phyloP scores from a whole-genome alignment of 2,797 vertebrate genomes.

The Sebastiscus albofasciatus region DNA sequence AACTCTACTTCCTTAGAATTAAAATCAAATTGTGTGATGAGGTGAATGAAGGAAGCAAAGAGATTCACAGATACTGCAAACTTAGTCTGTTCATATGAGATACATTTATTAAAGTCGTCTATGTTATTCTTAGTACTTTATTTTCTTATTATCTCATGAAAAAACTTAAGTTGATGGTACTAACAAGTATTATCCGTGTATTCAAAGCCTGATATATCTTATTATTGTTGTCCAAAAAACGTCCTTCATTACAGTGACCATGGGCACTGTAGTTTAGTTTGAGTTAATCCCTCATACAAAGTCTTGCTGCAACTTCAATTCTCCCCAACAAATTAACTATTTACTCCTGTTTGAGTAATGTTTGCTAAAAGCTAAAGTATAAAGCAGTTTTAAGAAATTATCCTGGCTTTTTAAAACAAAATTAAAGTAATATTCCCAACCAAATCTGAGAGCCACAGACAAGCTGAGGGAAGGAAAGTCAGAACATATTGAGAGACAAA shows the following conservation, averaged over 20 bases:
- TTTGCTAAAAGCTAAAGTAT: neutral
- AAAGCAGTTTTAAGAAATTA: neutral
- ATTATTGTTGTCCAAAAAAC: neutral
- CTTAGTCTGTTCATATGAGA: no score
- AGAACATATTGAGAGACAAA: neutral
- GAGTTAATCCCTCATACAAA: neutral
- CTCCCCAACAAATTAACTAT: neutral
- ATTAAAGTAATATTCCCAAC: neutral
- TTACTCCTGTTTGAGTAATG: neutral
- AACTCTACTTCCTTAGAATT: neutral
- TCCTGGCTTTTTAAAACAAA: neutral
- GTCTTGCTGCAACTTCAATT: neutral
- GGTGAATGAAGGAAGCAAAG: neutral
- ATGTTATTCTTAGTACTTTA: neutral
- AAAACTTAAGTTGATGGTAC: neutral
- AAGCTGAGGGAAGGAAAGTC: rapidly evolving
- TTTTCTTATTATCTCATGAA: neutral
- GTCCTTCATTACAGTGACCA: neutral
- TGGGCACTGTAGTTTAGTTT: neutral
- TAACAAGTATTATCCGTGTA: no score
- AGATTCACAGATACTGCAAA: no score
- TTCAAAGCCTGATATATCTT: neutral
- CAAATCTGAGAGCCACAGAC: neutral
- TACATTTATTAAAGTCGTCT: neutral
- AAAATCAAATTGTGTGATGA: neutral